Percentiles rank a stretch among this genome's conserved stretches.
These are phyloP conservation scores for Mormyrus proboscirostris DNA, from an alignment of 2,797 vertebrate species.

Conservation along the genomic window DNA sequence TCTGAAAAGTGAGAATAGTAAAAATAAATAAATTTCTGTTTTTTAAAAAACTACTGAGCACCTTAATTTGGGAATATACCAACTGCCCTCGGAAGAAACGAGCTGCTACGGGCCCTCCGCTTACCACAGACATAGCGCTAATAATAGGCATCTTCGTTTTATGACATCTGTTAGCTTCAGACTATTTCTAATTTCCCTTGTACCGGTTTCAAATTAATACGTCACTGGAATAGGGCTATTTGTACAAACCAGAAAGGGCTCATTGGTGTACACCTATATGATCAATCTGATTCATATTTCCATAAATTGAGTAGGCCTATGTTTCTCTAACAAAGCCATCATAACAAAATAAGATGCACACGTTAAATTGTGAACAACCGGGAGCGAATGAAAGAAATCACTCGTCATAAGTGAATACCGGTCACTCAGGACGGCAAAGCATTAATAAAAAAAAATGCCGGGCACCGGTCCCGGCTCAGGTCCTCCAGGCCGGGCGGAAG, in stretches of 20 bases:
- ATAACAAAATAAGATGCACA: background rate
- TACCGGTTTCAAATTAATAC: slow-evolving; percentile 60
- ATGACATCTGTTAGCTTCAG: slow-evolving; percentile 64
- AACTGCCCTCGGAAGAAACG: slow-evolving; percentile 63
- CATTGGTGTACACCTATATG: slow-evolving; percentile 40
- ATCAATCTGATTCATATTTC: slow-evolving; percentile 45
- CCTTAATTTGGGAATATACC: background rate
- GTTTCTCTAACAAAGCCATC: background rate
- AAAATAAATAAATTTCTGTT: background rate
- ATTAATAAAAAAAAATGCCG: background rate
- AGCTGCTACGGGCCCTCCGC: slow-evolving; percentile 65
- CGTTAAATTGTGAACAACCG: background rate
- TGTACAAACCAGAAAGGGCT: slow-evolving; percentile 58
- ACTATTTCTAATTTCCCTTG: slow-evolving; percentile 64
- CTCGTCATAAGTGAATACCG: background rate
- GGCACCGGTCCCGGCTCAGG: background rate
- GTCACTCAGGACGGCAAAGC: background rate
- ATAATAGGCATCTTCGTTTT: slow-evolving; percentile 70
- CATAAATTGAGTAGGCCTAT: background rate
- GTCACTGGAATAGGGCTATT: slow-evolving; percentile 44
- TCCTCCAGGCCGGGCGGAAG: background rate
- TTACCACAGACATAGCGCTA: slow-evolving; percentile 72
- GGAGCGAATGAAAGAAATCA: background rate
- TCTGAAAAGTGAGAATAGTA: background rate
- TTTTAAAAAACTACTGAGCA: background rate